Conservation (phyloP, 2,888 invertebrate genomes). For the Nezara viridula region DNA sequence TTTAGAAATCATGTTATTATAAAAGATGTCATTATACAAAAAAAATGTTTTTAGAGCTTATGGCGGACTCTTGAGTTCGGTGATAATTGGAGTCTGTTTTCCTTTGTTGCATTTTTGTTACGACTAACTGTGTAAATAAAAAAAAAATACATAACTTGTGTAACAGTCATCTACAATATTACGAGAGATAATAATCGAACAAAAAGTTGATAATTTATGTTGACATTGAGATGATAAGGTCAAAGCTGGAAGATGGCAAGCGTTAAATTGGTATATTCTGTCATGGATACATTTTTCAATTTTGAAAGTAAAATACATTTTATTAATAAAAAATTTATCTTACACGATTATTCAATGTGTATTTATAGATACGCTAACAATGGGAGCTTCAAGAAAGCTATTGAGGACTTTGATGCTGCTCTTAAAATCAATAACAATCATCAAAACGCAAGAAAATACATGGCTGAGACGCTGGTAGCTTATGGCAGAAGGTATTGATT, state of each 20-base stretch:
- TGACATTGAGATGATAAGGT: conserved; percentile 51
- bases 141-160: not conserved
- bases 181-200: conserved; percentile 48
- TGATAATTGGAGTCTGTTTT: conserved; percentile 56
- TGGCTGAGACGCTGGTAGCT: conserved; percentile 93
- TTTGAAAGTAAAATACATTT: conserved; percentile 43
- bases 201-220: conserved; percentile 48
- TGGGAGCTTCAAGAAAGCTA: conserved; percentile 92
- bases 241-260: conserved; percentile 55
- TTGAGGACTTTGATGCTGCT: conserved; percentile 94
- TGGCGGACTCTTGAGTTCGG: conserved; percentile 56
- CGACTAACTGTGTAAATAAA: conserved; percentile 54
- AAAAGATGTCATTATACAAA: conserved; percentile 35
- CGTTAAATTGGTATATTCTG: conserved; percentile 57
- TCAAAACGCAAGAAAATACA: conserved; percentile 93
- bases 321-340: conserved; percentile 38
- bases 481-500: conserved; percentile 76
- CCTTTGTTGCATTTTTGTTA: conserved; percentile 55
- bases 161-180: conserved; percentile 50
- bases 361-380: conserved; percentile 83
- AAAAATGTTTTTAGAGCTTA: conserved; percentile 58
- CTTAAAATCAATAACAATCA: conserved; percentile 90
- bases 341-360: conserved; percentile 61
- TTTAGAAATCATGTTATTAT: conserved; percentile 5
- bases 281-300: conserved; percentile 49